Base-by-base conservation (phyloP, 2,888 invertebrate species). In the Colostygia pectinataria region DNA sequence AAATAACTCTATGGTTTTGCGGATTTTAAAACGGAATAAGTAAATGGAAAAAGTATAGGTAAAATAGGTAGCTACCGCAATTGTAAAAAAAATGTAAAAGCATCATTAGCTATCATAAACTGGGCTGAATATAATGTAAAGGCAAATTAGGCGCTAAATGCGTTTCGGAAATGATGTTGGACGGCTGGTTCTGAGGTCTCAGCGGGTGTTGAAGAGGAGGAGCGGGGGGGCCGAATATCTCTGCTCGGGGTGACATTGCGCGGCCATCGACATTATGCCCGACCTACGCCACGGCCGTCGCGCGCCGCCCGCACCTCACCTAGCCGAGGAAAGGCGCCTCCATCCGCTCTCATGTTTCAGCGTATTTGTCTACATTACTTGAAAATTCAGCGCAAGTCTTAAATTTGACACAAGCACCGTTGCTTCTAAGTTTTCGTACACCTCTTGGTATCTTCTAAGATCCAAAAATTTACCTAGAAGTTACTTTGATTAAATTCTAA, bases 201-300 rank as follows among this genome's bases (percentile, higher is more conserved):
- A 32, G 53, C 46, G 48, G 56, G 59, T 37, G 64, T 43, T 55
- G 59, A 56, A 55, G 53, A 55, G 57, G 54, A 59, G 65, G 59
- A 62, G 67, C 60, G 62, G 52, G 62, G 65, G 61, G 63, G 76
- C 77, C 78, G 75, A 81, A 80, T 73, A 75, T 80, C 74, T 77
- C 71, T 62, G 66, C 68, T 68, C 80, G 79, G 81, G 88, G 89
- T 88, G 89, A 89, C 89, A 85, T 88, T 87, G 89, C 71, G 67
- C 78, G 89, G 82, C 64, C 87, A 66, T 77, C 83, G 88, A 88
- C 86, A 77, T 74, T 76, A 61, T 82, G 79, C 79, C 81, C 85
- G 86, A 88, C 88, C 87, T 88, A 87, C 83, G 78, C 75, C 75
- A 81, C 80, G 69, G 69, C 74, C 57, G 61, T 69, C 44, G 63